phyloP scores from a whole-genome alignment of 64 coral and sea anemone genomes.

The Hydrozoanthus tunicans region DNA sequence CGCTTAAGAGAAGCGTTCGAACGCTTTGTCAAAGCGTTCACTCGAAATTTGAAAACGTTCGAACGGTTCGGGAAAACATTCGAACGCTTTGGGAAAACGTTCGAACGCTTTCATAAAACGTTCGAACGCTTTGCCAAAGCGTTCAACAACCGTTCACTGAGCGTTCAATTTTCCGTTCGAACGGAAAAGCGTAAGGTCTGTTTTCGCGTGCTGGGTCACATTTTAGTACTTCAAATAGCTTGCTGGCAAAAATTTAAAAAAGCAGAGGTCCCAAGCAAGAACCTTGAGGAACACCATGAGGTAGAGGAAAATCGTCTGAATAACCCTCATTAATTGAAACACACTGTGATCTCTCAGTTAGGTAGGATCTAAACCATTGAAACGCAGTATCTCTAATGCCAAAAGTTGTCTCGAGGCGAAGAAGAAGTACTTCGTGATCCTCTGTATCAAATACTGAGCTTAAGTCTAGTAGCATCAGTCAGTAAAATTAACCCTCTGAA shows the following conservation, averaged over 20 bases:
- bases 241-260: background rate
- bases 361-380: background rate
- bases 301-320: background rate
- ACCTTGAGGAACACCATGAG: background rate
- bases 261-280: background rate
- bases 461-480: background rate
- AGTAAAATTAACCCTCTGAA: background rate
- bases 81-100: too few relatives aligned
- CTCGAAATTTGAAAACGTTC: too few relatives aligned
- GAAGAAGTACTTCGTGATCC: background rate
- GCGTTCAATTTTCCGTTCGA: too few relatives aligned
- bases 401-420: conserved; percentile 1
- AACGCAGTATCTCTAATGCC: background rate
- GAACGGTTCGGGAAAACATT: too few relatives aligned
- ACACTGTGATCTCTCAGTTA: background rate
- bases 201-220: too few relatives aligned
- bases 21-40: too few relatives aligned
- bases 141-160: too few relatives aligned
- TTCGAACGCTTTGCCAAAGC: too few relatives aligned
- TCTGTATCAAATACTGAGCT: background rate
- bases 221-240: too few relatives aligned
- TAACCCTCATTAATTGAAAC: background rate
- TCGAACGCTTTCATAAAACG: too few relatives aligned
- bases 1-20: too few relatives aligned
- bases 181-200: too few relatives aligned